Evolutionary conservation across 2,888 invertebrate species (phyloP).

Genomic region (Dimorphilus gyrociliatus): DNA sequence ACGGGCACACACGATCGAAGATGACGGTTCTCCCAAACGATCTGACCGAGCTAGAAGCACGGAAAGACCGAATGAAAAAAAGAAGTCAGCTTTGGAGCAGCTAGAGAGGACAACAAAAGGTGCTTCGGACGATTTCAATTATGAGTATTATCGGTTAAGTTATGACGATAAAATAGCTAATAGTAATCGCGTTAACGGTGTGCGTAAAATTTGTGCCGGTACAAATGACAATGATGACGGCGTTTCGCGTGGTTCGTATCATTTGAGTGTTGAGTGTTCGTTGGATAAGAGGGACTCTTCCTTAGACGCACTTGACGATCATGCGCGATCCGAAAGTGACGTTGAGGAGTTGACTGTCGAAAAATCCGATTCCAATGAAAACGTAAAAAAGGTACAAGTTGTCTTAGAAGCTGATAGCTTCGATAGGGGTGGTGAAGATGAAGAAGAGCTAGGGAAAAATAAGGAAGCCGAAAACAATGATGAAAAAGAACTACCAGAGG

Average conservation of each 20-base stretch:
- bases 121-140: conserved; percentile 12
- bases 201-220: too few relatives aligned
- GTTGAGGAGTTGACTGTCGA: too few relatives aligned
- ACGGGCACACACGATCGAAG: too few relatives aligned
- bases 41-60: conserved; percentile 1
- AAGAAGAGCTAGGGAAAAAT: conserved; percentile 1
- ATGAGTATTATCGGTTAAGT: conserved; percentile 11
- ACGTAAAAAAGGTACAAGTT: too few relatives aligned
- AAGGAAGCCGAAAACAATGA: conserved; percentile 1
- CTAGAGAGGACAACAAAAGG: conserved; percentile 3
- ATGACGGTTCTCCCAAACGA: conserved; percentile 1
- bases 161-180: conserved; percentile 18
- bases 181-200: too few relatives aligned
- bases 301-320: conserved; percentile 3
- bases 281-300: conserved; percentile 8
- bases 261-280: conserved; percentile 8
- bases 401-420: too few relatives aligned
- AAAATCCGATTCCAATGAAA: too few relatives aligned
- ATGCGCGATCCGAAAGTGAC: too few relatives aligned
- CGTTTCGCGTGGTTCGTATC: conserved; percentile 17
- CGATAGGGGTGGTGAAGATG: neutral
- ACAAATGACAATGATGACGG: conserved; percentile 31
- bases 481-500: neutral
- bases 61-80: conserved; percentile 3
- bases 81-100: conserved; percentile 1